Evolutionary conservation across 2,113 vertebrate species (phyloP), one percentile per base, ranked within the genome.

Genomic region (Brachyhypopomus gauderio): DNA sequence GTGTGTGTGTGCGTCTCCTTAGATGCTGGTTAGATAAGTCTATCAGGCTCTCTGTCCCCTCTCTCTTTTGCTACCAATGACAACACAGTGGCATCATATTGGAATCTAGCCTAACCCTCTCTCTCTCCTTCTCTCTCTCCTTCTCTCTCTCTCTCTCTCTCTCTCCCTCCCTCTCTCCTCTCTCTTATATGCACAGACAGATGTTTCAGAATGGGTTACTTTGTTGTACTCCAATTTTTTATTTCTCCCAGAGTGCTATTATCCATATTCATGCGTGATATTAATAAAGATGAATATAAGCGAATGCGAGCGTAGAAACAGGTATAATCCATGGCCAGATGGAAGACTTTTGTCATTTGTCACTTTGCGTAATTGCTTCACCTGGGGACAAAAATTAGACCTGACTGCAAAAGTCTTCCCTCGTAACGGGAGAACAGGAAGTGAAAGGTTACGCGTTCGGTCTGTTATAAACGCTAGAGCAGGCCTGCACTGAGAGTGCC

Each of bases 231-330:
- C 23, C 9, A 12, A 34, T 34, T 75, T 75, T 45, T 81, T 30
- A 81, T 81, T 75, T 60, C 72, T 81, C 72, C 75, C 72, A 56
- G 22, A 75, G 72, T 63, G 20, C 79, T 81, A 74, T 75, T 81
- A 81, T 81, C 80, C 80, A 81, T 81, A 81, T 81, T 81, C 80
- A 75, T 76, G n/a, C 72, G 20, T 66, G 58, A 36, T 70, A 48
- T 81, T 81, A 81, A 81, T 81, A 81, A 70, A 81, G 80, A 75
- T 73, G 72, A 75, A 81, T 58, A 64, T 67, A 45, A 1, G 8
- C 8, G 9, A 48, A 48, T 48, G 12, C 45, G 52, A 72, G 66
- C 36, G 1, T 2, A 70, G 66, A 41, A 80, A 36, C 60, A 52
- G 60, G 62, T 34, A 67, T 55, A 25, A 38, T n/a, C 41, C 48